Evolutionary conservation across 1,140 invertebrate genomes (phyloP).

Genomic region (Orchesella cincta): DNA sequence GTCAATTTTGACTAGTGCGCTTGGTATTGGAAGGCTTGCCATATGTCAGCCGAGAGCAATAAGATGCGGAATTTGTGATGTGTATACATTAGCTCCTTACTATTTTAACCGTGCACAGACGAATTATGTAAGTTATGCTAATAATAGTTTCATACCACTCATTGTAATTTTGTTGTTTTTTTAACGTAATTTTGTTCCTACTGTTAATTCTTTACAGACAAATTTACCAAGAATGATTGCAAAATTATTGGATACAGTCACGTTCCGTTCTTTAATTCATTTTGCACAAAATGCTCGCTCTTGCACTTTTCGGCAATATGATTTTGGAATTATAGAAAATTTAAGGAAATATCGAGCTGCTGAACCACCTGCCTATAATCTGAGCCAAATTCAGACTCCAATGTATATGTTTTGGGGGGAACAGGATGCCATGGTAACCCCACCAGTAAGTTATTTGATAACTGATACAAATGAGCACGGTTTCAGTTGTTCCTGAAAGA

Average conservation of each 20-base stretch:
- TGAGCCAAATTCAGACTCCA: slow-evolving; percentile 63
- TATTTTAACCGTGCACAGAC: too few species aligned
- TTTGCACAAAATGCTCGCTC: slow-evolving; percentile 42
- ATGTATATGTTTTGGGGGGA: slow-evolving; percentile 66
- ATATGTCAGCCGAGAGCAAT: background rate
- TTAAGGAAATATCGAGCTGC: slow-evolving; percentile 54
- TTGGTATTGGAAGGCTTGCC: too few species aligned
- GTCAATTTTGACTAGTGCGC: too few species aligned
- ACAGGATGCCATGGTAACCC: slow-evolving; percentile 61
- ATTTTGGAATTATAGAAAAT: slow-evolving; percentile 56
- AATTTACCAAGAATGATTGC: background rate
- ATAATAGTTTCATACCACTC: too few species aligned
- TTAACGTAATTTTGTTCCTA: too few species aligned
- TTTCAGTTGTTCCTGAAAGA: too few species aligned
- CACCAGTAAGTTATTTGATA: slow-evolving; percentile 48
- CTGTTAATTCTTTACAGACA: too few species aligned
- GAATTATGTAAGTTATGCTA: too few species aligned
- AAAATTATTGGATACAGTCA: slow-evolving; percentile 14
- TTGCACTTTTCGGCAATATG: slow-evolving; percentile 54
- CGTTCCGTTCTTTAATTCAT: slow-evolving; percentile 17
- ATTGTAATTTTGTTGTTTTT: too few species aligned
- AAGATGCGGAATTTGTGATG: slow-evolving; percentile 44
- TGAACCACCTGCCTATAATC: slow-evolving; percentile 64
- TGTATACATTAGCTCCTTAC: too few species aligned
- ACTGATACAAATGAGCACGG: too few species aligned